Conservation (phyloP, 2,113 vertebrate species). For the Naja naja region DNA sequence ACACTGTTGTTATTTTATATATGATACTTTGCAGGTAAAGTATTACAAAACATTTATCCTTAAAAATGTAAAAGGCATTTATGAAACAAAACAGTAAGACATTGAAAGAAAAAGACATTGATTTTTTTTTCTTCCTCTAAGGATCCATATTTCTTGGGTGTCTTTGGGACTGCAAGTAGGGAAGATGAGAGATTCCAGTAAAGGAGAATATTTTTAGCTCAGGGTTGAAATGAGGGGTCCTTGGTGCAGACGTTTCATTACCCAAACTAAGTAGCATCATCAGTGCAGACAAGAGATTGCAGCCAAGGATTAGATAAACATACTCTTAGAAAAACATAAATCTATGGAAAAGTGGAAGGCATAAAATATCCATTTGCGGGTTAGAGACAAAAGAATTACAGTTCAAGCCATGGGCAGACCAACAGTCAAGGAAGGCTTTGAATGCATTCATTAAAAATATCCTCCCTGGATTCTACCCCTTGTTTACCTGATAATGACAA, state of each 20-base stretch:
- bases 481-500: background rate
- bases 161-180: background rate
- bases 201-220: too few species aligned
- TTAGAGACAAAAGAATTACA: too few species aligned
- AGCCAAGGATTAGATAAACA: background rate
- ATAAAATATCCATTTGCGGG: background rate
- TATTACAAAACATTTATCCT: background rate
- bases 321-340: background rate
- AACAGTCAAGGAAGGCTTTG: background rate
- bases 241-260: too few species aligned
- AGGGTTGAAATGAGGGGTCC: too few species aligned
- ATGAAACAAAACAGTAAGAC: background rate
- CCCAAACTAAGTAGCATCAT: too few species aligned
- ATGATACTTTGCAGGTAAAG: background rate
- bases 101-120: background rate
- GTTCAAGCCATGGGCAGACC: background rate
- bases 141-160: background rate
- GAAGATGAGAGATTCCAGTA: background rate
- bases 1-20: background rate
- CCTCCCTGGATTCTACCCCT: background rate
- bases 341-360: background rate
- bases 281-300: too few species aligned
- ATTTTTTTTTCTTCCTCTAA: background rate
- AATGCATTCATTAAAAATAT: background rate
- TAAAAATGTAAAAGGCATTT: background rate